Evolutionary conservation across 2,113 vertebrate species (phyloP), one percentile per base, ranked within the genome.

Genomic region (Ophthalmotilapia sp.): DNA sequence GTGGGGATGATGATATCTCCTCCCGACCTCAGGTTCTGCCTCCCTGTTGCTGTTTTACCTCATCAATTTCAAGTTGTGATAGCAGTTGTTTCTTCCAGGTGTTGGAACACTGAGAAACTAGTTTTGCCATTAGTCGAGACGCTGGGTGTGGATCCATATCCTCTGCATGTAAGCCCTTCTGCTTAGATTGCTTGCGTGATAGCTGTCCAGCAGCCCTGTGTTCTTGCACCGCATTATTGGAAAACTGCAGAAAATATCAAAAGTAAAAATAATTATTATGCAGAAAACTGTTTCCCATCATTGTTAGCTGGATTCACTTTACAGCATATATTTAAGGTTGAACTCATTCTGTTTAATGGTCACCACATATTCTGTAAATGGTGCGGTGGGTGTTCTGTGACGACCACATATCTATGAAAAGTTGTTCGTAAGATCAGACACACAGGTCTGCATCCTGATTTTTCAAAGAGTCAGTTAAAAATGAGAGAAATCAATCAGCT

Each of bases 1-100:
- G 60, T 65, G 33, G 19, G 60, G 33, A n/a, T 3, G 60, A 12
- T 65, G 19, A 3, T 65, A 65, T n/a, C 19, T n/a, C 60, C 60
- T 6, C 17, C 60, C 1, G 4, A 65, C 33, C 60, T 65, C 33
- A 21, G 60, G 33, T n/a, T 0, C 60, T 65, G 19, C 0, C 33
- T 38, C 31, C 60, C 31, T 7, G 17, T 38, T 65, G 33, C 19
- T 65, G 31, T 65, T 38, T 13, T 5, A 0, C 33, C 3, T 65
- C 60, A 65, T 65, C 31, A 33, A 62, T 65, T 12, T 65, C 60
- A n/a, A 65, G 33, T 13, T 65, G 60, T 38, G 60, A 65, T 65
- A 65, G 17, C 60, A 65, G 60, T 65, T 65, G 60, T n/a, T 65
- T 65, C 31, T 62, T 62, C 58, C 10, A 65, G 6, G 12, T 38